Percentiles rank a stretch among this genome's conserved stretches.
Conservation (phyloP, 1,140 invertebrate genomes). For the Diuraphis noxia region DNA sequence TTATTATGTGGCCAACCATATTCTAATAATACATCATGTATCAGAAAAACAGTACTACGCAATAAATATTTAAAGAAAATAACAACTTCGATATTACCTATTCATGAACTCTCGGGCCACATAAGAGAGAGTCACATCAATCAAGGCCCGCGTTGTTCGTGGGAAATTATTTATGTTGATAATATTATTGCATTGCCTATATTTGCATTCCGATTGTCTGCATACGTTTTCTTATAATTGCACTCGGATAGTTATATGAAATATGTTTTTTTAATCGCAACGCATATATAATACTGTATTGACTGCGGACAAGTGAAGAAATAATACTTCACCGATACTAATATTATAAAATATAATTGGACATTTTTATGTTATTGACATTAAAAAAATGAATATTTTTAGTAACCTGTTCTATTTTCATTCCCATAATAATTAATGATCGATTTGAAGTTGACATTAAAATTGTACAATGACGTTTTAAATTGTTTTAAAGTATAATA, state of each 20-base stretch:
- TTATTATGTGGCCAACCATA: background rate
- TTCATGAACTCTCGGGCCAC: background rate
- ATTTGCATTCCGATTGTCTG: background rate
- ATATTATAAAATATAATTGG: background rate
- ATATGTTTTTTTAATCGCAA: background rate
- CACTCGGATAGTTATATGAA: background rate
- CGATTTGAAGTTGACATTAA: background rate
- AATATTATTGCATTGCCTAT: background rate
- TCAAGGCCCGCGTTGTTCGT: slow-evolving; percentile 19
- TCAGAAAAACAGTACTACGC: slow-evolving; percentile 1
- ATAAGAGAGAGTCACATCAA: slow-evolving; percentile 25
- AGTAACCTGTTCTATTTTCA: background rate
- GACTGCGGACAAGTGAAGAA: background rate
- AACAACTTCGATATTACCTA: background rate
- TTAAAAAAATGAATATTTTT: background rate
- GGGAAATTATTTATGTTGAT: slow-evolving; percentile 9
- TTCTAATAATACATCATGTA: slow-evolving; percentile 5
- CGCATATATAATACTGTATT: background rate
- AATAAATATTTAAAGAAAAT: background rate
- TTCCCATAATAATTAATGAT: background rate
- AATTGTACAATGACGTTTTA: background rate
- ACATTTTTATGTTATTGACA: background rate
- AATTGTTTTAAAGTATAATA: background rate
- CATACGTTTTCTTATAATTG: background rate
- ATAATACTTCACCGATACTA: background rate